Base-by-base conservation (phyloP, 2,113 vertebrate species). In the Cebidichthys violaceus region DNA sequence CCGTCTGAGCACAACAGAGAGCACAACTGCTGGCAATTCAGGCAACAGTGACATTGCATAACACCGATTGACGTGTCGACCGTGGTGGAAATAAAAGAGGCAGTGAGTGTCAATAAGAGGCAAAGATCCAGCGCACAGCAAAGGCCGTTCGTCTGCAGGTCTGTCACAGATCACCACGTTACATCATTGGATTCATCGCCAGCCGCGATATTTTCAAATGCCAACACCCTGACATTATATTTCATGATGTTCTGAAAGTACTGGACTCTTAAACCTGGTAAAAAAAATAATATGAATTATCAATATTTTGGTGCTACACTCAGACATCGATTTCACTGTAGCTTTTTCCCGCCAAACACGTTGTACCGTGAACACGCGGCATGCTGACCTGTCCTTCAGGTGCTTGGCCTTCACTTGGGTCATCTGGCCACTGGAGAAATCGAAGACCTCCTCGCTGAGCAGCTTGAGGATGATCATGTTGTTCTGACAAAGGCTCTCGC, bases 351-450 rank as follows among this genome's bases (percentile, higher is more conserved):
- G 10, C n/a, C 9, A 55, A 35, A 33, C 22, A 13, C 9, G 27
- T 57, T 4, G 6, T 35, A 31, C 31, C 52, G 20, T 20, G 29
- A 45, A 29, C 22, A 17, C 13, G 52, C 29, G 14, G 22, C 29
- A 35, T 47, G 33, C 96, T 96, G 91, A 96, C 98, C 98, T 99
- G 97, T 99, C 98, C 94, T 99, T 99, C 77, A 99, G 96, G 91
- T 99, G 98, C 86, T 99, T 99, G 74, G 98, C 98, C 93, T 99
- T 99, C 60, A 99, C 97, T 94, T 99, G 98, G 54, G 98, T 99
- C 93, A 99, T 99, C 94, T 99, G 98, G 13, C 98, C 98, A 74
- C 98, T 99, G 88, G 98, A 99, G 83, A 99, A 99, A 92, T 99
- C 98, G 93, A 99, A 99, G 45, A 99, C 98, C 92, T 99, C 98